These are phyloP conservation scores for Biston stratarius DNA, from an alignment of 2,888 invertebrate genomes.

Conservation along the genomic window DNA sequence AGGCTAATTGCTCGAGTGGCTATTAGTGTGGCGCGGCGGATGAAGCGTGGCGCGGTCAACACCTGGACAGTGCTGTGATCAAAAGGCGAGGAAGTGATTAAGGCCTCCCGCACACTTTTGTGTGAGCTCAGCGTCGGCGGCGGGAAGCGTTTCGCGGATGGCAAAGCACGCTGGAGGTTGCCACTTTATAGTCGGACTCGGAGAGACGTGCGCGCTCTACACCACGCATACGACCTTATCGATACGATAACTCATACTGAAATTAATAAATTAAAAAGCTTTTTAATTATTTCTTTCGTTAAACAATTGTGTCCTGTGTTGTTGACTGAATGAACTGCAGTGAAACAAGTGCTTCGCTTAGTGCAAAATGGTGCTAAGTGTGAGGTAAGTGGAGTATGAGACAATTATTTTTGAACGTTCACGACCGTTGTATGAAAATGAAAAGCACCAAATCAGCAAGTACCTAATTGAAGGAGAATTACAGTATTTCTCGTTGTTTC, in stretches of 20 bases:
- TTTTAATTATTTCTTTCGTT: constrained; percentile 3
- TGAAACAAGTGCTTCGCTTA: constrained; percentile 49
- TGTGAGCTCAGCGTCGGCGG: constrained; percentile 40
- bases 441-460: constrained; percentile 2
- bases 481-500: not conserved
- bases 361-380: constrained; percentile 78
- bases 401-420: constrained; percentile 39
- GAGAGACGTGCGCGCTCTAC: constrained; percentile 49
- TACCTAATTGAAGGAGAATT: not conserved
- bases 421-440: constrained; percentile 44
- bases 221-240: constrained; percentile 30
- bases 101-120: constrained; percentile 55
- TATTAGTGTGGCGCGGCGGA: constrained; percentile 56
- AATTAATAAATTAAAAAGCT: constrained; percentile 1
- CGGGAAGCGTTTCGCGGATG: constrained; percentile 64
- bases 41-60: constrained; percentile 61
- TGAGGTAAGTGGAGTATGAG: constrained; percentile 74
- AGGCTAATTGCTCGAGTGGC: constrained; percentile 56
- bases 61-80: constrained; percentile 64
- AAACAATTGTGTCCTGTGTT: constrained; percentile 46
- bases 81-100: constrained; percentile 63
- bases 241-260: constrained; percentile 11
- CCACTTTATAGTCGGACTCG: constrained; percentile 64
- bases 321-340: constrained; percentile 53
- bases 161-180: constrained; percentile 69